A percentile compares a stretch with the other conserved stretches of the same genome.
Evolutionary conservation across 2,888 invertebrate genomes (phyloP).

Genomic region (Elaeidobius kamerunicus): DNA sequence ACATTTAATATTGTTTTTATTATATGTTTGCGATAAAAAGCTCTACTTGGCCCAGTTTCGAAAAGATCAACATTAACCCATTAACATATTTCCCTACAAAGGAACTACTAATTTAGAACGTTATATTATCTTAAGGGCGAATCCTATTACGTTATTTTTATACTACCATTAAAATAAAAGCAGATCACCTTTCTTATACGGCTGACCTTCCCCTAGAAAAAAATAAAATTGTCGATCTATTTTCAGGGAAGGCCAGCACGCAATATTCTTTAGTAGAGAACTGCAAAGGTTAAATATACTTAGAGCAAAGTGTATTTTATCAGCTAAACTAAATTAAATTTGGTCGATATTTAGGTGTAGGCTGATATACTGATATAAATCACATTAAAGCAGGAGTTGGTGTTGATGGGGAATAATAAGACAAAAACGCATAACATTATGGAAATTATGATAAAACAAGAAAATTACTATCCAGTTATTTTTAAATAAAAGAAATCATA

Average conservation of each 20-base stretch:
- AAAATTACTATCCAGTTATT: too few species aligned
- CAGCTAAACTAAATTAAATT: constrained; percentile 5
- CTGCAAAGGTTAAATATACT: constrained; percentile 18
- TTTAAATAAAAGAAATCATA: too few species aligned
- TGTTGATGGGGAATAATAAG: too few species aligned
- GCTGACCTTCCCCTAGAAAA: constrained; percentile 21
- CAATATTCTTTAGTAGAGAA: constrained; percentile 18
- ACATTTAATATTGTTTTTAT: too few species aligned
- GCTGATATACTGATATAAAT: not conserved
- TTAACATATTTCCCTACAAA: not conserved
- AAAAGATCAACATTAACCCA: too few species aligned
- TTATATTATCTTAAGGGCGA: constrained; percentile 1
- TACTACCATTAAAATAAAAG: constrained; percentile 15
- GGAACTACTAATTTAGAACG: not conserved
- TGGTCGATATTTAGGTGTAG: constrained; percentile 7
- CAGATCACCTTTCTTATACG: constrained; percentile 8
- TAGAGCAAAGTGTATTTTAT: constrained; percentile 6
- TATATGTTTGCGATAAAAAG: too few species aligned
- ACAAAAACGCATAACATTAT: too few species aligned
- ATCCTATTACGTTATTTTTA: constrained; percentile 10
- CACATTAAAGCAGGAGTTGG: not conserved
- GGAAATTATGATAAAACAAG: too few species aligned
- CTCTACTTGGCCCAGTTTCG: too few species aligned
- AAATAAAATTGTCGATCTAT: constrained; percentile 18
- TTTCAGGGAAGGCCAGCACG: constrained; percentile 24